Conservation (phyloP, 1,140 invertebrate species). For the Sitophilus oryzae region DNA sequence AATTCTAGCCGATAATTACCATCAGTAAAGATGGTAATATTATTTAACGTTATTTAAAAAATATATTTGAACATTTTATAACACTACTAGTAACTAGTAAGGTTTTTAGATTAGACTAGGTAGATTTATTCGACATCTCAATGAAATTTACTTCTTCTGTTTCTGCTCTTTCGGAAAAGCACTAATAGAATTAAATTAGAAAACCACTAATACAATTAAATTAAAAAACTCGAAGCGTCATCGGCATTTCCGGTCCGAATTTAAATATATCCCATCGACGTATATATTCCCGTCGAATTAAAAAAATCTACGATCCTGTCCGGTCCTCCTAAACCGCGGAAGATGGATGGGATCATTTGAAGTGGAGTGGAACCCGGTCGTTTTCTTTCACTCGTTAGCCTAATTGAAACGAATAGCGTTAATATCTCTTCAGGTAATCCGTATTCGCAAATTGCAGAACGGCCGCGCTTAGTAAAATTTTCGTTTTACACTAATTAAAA, state of each 20-base stretch:
- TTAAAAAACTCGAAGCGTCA: too few species aligned
- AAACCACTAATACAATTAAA: too few species aligned
- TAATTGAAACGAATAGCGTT: slow-evolving; percentile 26
- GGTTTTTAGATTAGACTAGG: too few species aligned
- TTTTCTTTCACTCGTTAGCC: slow-evolving; percentile 20
- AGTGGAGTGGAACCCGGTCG: slow-evolving; percentile 10
- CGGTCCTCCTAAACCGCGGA: not conserved
- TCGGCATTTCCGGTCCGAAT: not conserved
- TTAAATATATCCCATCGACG: not conserved
- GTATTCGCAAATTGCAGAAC: slow-evolving; percentile 14
- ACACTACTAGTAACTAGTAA: too few species aligned
- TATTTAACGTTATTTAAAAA: too few species aligned
- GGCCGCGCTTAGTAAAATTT: slow-evolving; percentile 14
- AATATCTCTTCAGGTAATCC: slow-evolving; percentile 28
- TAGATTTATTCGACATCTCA: too few species aligned
- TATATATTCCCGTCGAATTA: not conserved
- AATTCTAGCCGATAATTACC: too few species aligned
- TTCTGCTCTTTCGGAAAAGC: too few species aligned
- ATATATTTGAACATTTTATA: too few species aligned
- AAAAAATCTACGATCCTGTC: not conserved
- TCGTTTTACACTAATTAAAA: slow-evolving; percentile 23
- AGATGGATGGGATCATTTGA: slow-evolving; percentile 16
- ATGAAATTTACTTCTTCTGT: too few species aligned
- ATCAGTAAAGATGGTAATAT: too few species aligned
- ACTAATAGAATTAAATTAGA: too few species aligned